Percentiles rank a stretch among this genome's conserved stretches.
Evolutionary conservation across 2,797 vertebrate genomes (phyloP).

Genomic region (Onychomys arenicola): DNA sequence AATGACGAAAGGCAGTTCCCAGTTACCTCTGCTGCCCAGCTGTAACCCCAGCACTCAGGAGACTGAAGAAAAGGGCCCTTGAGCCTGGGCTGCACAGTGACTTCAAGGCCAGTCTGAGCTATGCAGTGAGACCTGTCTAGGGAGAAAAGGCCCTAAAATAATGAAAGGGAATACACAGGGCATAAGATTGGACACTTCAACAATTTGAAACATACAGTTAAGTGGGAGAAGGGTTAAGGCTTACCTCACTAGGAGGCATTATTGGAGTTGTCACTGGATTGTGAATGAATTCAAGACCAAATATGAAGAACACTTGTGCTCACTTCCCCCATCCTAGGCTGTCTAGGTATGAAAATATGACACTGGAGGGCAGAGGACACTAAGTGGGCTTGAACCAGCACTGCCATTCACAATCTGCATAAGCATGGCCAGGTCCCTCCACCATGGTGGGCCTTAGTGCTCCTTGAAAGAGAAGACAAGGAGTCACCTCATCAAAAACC

Average conservation of each 20-base stretch:
- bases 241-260: not conserved
- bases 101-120: not conserved
- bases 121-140: not conserved
- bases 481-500: not conserved
- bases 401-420: not conserved
- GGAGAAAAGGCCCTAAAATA: not conserved
- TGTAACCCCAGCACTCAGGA: not conserved
- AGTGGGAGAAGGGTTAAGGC: not conserved
- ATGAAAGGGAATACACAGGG: not conserved
- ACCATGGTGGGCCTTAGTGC: not conserved
- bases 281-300: not conserved
- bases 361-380: not conserved
- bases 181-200: not conserved
- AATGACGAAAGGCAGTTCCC: constrained; percentile 13
- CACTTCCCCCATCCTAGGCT: not conserved
- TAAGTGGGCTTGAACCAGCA: not conserved
- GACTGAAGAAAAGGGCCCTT: not conserved
- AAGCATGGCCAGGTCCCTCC: not conserved
- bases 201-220: not conserved
- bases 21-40: not conserved
- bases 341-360: not conserved
- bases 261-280: not conserved
- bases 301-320: not conserved
- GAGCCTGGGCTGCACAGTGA: not conserved
- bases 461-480: not conserved